Conservation (phyloP, 2,888 invertebrate genomes). For the Leucophenga montana region DNA sequence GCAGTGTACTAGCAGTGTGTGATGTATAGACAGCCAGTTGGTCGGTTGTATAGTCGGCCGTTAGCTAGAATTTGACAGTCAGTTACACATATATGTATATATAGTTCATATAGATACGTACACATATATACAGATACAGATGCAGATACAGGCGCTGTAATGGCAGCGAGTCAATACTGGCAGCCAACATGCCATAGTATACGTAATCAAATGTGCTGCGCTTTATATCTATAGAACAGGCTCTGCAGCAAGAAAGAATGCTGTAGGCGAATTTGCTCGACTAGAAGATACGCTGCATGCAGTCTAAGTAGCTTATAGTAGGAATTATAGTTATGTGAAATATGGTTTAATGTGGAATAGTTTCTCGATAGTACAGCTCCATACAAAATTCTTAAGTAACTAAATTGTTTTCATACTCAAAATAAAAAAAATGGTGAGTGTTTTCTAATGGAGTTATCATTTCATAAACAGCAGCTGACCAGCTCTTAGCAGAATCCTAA, state of each 20-base stretch:
- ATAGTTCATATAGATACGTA: background rate
- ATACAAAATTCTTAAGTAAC: no score
- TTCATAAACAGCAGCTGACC: no score
- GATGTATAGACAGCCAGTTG: background rate
- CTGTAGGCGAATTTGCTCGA: background rate
- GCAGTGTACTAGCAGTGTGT: conserved; percentile 1
- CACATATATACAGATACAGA: no score
- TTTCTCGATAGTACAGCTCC: no score
- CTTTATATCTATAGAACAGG: no score
- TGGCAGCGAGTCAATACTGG: conserved; percentile 40
- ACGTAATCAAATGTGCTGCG: conserved; percentile 60
- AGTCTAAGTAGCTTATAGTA: no score
- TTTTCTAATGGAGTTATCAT: no score
- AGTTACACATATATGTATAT: background rate
- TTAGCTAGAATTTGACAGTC: conserved; percentile 13
- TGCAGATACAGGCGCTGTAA: conserved; percentile 24
- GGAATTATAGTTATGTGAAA: no score
- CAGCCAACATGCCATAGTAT: conserved; percentile 54
- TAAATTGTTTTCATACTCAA: no score
- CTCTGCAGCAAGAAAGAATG: background rate
- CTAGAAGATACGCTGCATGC: background rate
- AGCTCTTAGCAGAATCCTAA: no score
- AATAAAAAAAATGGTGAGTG: no score
- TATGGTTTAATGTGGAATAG: no score
- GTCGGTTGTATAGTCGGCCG: background rate